A percentile compares a stretch with the other conserved stretches of the same genome.
Evolutionary conservation across 2,797 vertebrate genomes (phyloP).

Genomic region (Prunella strophiata): DNA sequence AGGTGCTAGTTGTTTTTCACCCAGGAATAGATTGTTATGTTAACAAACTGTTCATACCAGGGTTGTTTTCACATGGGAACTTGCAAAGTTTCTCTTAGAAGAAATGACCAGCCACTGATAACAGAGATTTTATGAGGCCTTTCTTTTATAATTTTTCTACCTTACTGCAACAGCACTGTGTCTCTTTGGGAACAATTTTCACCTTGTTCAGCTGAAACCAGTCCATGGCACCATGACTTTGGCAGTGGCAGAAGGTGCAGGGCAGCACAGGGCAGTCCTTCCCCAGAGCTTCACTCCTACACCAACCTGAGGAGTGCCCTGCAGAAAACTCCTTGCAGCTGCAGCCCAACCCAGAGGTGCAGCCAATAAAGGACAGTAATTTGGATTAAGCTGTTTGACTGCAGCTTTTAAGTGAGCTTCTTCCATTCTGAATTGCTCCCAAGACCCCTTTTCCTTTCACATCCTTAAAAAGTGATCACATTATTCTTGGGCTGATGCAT

Average conservation of each 20-base stretch:
- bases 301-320: background rate
- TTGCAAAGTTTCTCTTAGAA: background rate
- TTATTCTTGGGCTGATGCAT: constrained; percentile 39
- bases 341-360: background rate
- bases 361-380: background rate
- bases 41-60: background rate
- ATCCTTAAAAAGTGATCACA: constrained; percentile 35
- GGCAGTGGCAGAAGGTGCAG: background rate
- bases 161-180: background rate
- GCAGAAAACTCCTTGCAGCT: background rate
- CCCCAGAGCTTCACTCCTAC: background rate
- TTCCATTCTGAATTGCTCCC: constrained; percentile 18
- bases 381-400: background rate
- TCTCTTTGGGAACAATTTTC: background rate
- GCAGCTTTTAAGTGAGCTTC: background rate
- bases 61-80: background rate
- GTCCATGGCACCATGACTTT: rapidly evolving
- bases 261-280: background rate
- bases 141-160: background rate
- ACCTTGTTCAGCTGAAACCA: background rate
- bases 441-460: constrained; percentile 14
- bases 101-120: background rate
- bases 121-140: background rate
- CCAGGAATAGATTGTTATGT: background rate
- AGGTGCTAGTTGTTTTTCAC: background rate